Conservation (phyloP, 2,797 vertebrate species). For the Echiichthys vipera region DNA sequence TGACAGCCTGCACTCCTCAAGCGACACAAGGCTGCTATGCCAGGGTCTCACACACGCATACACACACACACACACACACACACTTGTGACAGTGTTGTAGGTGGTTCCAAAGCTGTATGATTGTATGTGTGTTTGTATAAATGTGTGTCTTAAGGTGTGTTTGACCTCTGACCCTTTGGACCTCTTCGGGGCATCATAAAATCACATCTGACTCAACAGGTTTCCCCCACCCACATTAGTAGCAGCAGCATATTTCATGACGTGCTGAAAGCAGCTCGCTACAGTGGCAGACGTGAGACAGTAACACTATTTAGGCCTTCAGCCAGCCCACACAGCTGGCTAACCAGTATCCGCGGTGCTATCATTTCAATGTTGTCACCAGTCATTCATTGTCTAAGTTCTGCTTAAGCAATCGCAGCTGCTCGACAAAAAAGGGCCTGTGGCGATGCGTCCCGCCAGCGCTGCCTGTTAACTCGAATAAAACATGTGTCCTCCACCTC, state of each 20-base stretch:
- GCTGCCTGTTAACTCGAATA: slow-evolving; percentile 72
- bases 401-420: slow-evolving; percentile 60
- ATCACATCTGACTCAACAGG: slow-evolving; percentile 22
- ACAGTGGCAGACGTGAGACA: slow-evolving; percentile 40
- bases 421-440: slow-evolving; percentile 49
- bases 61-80: slow-evolving; percentile 4
- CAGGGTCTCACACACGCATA: neutral
- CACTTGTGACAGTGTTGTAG: neutral
- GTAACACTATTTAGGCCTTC: slow-evolving; percentile 42
- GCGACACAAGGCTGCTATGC: slow-evolving; percentile 18
- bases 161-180: slow-evolving; percentile 18
- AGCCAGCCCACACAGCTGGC: slow-evolving; percentile 58
- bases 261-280: slow-evolving; percentile 45
- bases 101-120: slow-evolving; percentile 11
- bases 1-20: slow-evolving; percentile 30
- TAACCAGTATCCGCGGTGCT: slow-evolving; percentile 53
- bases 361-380: slow-evolving; percentile 73
- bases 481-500: slow-evolving; percentile 75
- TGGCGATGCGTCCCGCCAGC: slow-evolving; percentile 53
- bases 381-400: slow-evolving; percentile 69
- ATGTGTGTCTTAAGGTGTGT: slow-evolving; percentile 6
- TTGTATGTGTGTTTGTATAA: slow-evolving; percentile 14
- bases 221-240: slow-evolving; percentile 11
- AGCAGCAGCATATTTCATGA: slow-evolving; percentile 42
- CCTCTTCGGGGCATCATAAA: neutral